phyloP scores from a whole-genome alignment of 2,797 vertebrate species.

The Clarias platycephalus region DNA sequence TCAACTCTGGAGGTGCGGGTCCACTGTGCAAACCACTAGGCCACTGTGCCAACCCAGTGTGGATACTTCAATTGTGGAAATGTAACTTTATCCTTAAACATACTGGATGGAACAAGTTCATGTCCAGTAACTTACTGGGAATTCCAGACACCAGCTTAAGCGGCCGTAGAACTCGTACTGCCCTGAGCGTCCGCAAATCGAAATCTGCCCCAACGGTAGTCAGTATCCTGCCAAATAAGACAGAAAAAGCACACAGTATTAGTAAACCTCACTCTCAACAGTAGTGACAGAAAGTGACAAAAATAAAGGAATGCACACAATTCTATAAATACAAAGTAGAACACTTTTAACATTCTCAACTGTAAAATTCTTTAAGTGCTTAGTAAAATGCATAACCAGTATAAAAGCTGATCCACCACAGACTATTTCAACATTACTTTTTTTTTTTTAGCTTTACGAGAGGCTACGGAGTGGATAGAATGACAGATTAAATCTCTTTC shows the following conservation, averaged over 20 bases:
- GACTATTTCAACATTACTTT: neutral
- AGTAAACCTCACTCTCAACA: neutral
- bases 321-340: neutral
- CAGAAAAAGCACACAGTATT: neutral
- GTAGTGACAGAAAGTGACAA: neutral
- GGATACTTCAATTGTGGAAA: no score
- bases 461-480: conserved; percentile 1
- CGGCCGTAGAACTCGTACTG: conserved; percentile 89
- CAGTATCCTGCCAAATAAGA: conserved; percentile 80
- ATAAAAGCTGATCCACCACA: neutral
- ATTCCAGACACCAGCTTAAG: conserved; percentile 95
- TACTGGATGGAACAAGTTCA: neutral
- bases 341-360: neutral
- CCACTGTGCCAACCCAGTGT: no score
- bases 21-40: no score
- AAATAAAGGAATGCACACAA: neutral
- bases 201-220: conserved; percentile 90
- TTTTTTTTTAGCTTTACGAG: neutral
- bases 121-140: conserved; percentile 66
- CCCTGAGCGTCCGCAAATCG: conserved; percentile 89
- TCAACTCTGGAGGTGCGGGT: no score
- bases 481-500: conserved; percentile 21
- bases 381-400: neutral
- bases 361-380: neutral
- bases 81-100: neutral